Conservation (phyloP, 2,797 vertebrate species). For the Orientallactaga sibirica region DNA sequence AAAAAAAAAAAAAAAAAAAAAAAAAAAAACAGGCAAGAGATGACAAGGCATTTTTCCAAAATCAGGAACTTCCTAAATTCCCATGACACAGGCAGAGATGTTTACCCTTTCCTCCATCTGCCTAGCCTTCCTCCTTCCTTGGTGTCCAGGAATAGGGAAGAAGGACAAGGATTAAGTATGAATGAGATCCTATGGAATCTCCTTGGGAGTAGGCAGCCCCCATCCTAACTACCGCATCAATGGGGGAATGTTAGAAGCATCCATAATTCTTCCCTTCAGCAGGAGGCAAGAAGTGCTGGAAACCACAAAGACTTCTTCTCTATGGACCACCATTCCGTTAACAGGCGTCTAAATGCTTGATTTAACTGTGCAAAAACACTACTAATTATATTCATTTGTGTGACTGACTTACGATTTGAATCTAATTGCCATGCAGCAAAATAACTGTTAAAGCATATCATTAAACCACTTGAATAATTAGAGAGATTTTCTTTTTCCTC, state of each 20-base stretch:
- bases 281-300: not conserved
- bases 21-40: not conserved
- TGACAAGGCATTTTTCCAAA: slow-evolving; percentile 2
- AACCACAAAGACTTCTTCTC: slow-evolving; percentile 58
- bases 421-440: slow-evolving; percentile 85
- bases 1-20: not conserved
- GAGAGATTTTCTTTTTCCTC: slow-evolving; percentile 77
- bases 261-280: not conserved
- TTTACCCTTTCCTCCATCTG: not conserved
- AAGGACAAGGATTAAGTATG: not conserved
- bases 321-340: slow-evolving; percentile 71
- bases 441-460: slow-evolving; percentile 84
- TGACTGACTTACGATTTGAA: slow-evolving; percentile 85
- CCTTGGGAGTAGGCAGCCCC: not conserved
- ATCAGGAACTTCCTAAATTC: not conserved
- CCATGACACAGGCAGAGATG: not conserved
- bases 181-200: not conserved
- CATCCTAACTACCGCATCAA: not conserved
- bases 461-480: slow-evolving; percentile 85
- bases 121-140: not conserved
- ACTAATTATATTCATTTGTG: slow-evolving; percentile 85
- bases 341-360: slow-evolving; percentile 77
- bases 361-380: slow-evolving; percentile 81
- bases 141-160: not conserved
- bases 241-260: not conserved